Base-by-base conservation (phyloP, 2,888 invertebrate species). In the Cinara cedri region DNA sequence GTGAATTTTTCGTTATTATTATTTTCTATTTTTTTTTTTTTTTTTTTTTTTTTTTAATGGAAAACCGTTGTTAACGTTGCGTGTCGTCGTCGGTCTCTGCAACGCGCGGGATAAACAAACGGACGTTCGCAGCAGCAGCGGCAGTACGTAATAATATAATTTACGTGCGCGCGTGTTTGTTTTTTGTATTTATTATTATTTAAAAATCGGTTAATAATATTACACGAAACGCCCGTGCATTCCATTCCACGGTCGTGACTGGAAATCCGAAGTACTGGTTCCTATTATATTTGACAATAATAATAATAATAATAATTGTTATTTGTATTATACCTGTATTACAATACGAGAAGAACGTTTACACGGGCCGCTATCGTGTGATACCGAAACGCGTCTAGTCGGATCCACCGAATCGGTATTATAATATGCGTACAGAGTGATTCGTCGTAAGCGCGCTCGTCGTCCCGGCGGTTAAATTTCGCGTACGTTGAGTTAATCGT, bases 271-370 rank as follows among this genome's bases (percentile, higher is more conserved):
- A 78, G 68, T 60, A 34, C 49, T 16, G 66, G 76, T 46, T 65
- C 46, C 55, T 57, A n/a, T 66, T 76, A 66, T 76, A 57, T 78
- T 70, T 76, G 76, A 76, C 76, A 68, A 76, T 55, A 8, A 51
- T 66, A n/a, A n/a, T n/a, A n/a, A n/a, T n/a, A n/a, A n/a, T n/a
- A n/a, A n/a, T 54, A 46, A 46, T 57, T 57, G 57, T 57, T 11
- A 57, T 60, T n/a, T 44, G 6, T 19, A 71, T 44, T 54, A 66
- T 51, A 51, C 34, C 34, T 34, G 6, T n/a, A n/a, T n/a, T n/a
- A n/a, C n/a, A n/a, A n/a, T n/a, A n/a, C n/a, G n/a, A n/a, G n/a
- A n/a, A n/a, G n/a, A n/a, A n/a, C n/a, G n/a, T n/a, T n/a, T 44
- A 14, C 2, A 4, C 19, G 42, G 8, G 21, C 16, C 24, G 11